phyloP scores from a whole-genome alignment of 2,113 vertebrate genomes.

The Eupsittula cactorum region DNA sequence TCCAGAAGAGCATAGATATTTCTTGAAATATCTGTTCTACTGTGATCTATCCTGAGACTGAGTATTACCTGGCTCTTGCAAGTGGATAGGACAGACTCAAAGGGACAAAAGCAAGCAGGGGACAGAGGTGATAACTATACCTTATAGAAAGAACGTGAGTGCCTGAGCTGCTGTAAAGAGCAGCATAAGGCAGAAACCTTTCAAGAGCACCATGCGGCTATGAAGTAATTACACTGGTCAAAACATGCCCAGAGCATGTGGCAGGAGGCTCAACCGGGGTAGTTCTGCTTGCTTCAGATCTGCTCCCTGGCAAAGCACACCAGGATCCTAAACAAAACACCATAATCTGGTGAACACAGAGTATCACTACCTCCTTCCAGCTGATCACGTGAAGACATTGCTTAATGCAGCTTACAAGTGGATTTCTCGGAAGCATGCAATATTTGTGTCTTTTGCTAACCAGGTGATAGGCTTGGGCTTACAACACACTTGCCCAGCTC shows the following conservation, averaged over 20 bases:
- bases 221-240: background rate
- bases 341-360: constrained; percentile 39
- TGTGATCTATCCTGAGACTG: background rate
- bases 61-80: background rate
- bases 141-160: background rate
- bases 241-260: background rate
- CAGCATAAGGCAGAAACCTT: background rate
- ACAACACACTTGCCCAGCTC: constrained; percentile 60
- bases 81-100: background rate
- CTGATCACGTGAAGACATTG: constrained; percentile 60
- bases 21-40: background rate
- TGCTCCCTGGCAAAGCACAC: constrained; percentile 26
- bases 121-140: background rate
- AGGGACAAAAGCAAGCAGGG: background rate
- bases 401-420: constrained; percentile 25
- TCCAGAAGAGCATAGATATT: background rate
- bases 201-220: background rate
- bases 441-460: constrained; percentile 38
- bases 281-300: background rate
- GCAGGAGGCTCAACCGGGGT: background rate
- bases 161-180: background rate
- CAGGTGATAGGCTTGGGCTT: constrained; percentile 35
- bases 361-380: constrained; percentile 60
- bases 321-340: constrained; percentile 60
- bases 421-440: constrained; percentile 43